phyloP scores from a whole-genome alignment of 2,797 vertebrate species.

The Lepidocolaptes lacrymiger region DNA sequence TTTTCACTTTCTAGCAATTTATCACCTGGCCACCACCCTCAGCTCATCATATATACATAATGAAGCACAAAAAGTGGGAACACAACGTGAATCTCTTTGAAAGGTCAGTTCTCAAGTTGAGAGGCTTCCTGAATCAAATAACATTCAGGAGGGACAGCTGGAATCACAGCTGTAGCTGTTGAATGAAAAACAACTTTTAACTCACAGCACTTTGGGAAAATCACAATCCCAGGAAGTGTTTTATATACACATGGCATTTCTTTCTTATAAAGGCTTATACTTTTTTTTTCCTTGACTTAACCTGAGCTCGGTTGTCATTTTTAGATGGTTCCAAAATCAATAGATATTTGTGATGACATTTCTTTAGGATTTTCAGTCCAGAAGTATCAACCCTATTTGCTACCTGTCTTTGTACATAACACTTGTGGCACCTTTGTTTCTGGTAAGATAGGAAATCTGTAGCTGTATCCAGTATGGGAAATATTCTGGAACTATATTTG shows the following conservation, averaged over 20 bases:
- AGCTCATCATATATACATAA: background rate
- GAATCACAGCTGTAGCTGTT: background rate
- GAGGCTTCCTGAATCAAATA: conserved; percentile 12
- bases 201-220: background rate
- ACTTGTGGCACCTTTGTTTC: background rate
- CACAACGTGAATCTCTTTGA: background rate
- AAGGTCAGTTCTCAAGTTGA: background rate
- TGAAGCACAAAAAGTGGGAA: background rate
- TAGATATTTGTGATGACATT: background rate
- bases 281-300: background rate
- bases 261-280: background rate
- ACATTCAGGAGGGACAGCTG: background rate
- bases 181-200: background rate
- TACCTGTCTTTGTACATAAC: background rate
- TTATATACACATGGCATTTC: background rate
- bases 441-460: background rate
- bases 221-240: background rate
- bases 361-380: background rate
- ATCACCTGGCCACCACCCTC: background rate
- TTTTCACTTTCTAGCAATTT: background rate
- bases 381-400: background rate
- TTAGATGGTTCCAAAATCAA: background rate
- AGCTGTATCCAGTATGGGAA: background rate
- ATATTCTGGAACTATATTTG: background rate
- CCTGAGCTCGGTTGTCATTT: background rate